Conservation (phyloP, 2,797 vertebrate genomes). For the Linurgus olivaceus region DNA sequence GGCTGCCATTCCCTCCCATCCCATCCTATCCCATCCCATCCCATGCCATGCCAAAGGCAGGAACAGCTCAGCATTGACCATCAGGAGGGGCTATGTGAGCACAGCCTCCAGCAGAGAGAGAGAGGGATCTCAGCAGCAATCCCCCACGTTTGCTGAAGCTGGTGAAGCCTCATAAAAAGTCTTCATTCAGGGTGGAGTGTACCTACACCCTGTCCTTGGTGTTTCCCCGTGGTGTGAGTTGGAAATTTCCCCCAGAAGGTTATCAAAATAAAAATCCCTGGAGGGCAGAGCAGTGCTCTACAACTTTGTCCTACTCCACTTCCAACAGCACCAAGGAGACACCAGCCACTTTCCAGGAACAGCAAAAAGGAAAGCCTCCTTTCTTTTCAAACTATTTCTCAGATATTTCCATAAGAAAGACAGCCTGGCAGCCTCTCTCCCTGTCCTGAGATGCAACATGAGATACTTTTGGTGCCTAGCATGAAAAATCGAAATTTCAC, state of each 20-base stretch:
- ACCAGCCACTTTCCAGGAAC: neutral
- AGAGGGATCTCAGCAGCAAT: neutral
- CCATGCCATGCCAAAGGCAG: neutral
- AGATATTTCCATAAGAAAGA: neutral
- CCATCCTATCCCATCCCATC: neutral
- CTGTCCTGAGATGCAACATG: neutral
- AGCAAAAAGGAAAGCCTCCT: neutral
- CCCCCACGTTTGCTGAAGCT: neutral
- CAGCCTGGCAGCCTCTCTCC: neutral
- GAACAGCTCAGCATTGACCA: neutral
- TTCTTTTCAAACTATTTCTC: neutral
- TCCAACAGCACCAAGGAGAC: neutral
- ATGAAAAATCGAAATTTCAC: neutral
- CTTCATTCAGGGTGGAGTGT: accelerated
- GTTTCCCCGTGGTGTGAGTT: accelerated
- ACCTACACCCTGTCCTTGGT: neutral
- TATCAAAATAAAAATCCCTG: neutral
- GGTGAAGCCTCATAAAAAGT: neutral
- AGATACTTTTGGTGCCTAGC: neutral
- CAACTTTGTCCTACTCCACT: accelerated
- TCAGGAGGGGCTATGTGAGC: neutral
- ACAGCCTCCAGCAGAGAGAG: neutral
- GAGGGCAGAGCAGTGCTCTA: neutral
- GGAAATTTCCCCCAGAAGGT: neutral
- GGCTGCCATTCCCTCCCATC: neutral